phyloP scores from a whole-genome alignment of 2,888 invertebrate genomes.

The Neoaliturus tenellus region DNA sequence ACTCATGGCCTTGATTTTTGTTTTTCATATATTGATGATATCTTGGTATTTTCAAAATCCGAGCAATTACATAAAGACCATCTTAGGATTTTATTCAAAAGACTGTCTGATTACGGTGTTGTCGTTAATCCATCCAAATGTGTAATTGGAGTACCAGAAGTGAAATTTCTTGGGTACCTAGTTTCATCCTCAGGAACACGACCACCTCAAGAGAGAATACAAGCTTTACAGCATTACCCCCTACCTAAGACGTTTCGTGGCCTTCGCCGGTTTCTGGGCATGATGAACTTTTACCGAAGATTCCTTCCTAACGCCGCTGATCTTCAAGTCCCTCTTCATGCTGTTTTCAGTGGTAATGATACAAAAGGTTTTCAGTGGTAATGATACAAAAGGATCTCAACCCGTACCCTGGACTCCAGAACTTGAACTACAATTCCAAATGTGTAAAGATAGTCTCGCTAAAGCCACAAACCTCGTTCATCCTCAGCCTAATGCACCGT shows the following conservation, averaged over 20 bases:
- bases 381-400: no score
- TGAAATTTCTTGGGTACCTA: constrained; percentile 67
- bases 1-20: constrained; percentile 61
- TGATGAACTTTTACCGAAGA: constrained; percentile 59
- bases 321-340: constrained; percentile 32
- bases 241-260: constrained; percentile 38
- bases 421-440: no score
- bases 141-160: constrained; percentile 63
- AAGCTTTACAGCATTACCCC: no score
- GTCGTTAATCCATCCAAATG: constrained; percentile 69
- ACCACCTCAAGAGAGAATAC: constrained; percentile 68
- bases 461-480: no score
- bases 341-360: no score
- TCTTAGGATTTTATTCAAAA: constrained; percentile 58
- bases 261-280: constrained; percentile 60
- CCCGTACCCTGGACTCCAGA: no score
- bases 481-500: no score
- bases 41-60: constrained; percentile 61
- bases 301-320: constrained; percentile 58
- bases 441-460: no score
- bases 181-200: constrained; percentile 66
- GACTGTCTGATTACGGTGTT: constrained; percentile 66
- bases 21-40: constrained; percentile 65
- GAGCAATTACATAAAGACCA: constrained; percentile 63
- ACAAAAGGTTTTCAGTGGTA: no score